A percentile compares a stretch with the other conserved stretches of the same genome.
phyloP scores from a whole-genome alignment of 2,888 invertebrate species.

The Tenthredo notha region DNA sequence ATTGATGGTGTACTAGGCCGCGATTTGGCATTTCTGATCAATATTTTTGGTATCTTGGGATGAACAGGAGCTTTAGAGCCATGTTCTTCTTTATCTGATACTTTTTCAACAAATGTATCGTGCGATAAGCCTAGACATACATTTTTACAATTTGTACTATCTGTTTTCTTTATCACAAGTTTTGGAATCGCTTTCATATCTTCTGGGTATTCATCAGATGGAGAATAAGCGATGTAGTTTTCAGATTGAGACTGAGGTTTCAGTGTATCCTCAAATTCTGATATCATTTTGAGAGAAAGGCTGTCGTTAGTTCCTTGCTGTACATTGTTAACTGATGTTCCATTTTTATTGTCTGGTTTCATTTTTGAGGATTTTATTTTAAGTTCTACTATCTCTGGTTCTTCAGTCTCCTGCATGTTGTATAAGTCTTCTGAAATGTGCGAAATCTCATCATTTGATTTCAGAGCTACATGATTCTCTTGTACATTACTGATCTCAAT shows the following conservation, averaged over 20 bases:
- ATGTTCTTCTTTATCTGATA: slow-evolving; percentile 40
- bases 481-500: not conserved
- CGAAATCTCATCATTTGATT: not conserved
- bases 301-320: not conserved
- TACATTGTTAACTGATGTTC: slow-evolving; percentile 9
- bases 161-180: slow-evolving; percentile 70
- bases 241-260: slow-evolving; percentile 35
- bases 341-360: slow-evolving; percentile 41
- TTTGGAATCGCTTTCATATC: slow-evolving; percentile 67
- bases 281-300: slow-evolving; percentile 8
- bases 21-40: slow-evolving; percentile 73
- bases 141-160: slow-evolving; percentile 56
- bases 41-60: slow-evolving; percentile 76
- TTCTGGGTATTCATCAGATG: not conserved
- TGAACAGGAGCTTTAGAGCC: slow-evolving; percentile 58
- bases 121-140: not conserved
- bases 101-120: slow-evolving; percentile 7
- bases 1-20: slow-evolving; percentile 73
- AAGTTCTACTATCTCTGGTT: slow-evolving; percentile 20
- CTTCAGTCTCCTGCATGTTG: not conserved
- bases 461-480: not conserved
- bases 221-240: slow-evolving; percentile 42
- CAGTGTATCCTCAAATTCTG: not conserved
- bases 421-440: slow-evolving; percentile 31
- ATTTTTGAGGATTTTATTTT: not conserved